Conservation (phyloP, 2,888 invertebrate species). For the Clusia tigrina region DNA sequence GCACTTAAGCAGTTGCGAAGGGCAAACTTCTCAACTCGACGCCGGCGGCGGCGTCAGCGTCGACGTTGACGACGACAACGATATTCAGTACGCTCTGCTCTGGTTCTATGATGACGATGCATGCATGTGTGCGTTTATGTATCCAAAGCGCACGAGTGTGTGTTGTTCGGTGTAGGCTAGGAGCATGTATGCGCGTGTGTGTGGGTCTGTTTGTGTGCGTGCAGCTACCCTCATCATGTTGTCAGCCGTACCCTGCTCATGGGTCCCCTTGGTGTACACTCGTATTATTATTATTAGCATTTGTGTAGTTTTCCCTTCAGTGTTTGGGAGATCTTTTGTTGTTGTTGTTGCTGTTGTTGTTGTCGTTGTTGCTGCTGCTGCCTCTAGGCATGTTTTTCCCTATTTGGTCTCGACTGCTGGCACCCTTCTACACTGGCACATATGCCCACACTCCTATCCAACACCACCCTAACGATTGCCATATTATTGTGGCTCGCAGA, state of each 20-base stretch:
- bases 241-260: neutral
- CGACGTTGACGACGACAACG: neutral
- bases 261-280: neutral
- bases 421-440: too few species aligned
- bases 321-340: slow-evolving; percentile 12
- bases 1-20: neutral
- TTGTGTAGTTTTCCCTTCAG: neutral
- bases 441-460: too few species aligned
- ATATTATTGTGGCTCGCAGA: too few species aligned
- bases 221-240: neutral
- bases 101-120: too few species aligned
- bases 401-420: too few species aligned
- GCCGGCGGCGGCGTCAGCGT: too few species aligned
- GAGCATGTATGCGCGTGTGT: too few species aligned
- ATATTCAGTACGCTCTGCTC: neutral
- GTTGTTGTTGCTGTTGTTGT: slow-evolving; percentile 30
- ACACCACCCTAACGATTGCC: too few species aligned
- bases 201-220: neutral
- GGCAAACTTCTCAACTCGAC: neutral
- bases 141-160: too few species aligned
- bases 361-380: slow-evolving; percentile 10
- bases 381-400: too few species aligned
- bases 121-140: too few species aligned
- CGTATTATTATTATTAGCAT: neutral
- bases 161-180: too few species aligned